A percentile compares a stretch with the other conserved stretches of the same genome.
Evolutionary conservation across 1,140 invertebrate species (phyloP).

Genomic region (Ruditapes philippinarum): DNA sequence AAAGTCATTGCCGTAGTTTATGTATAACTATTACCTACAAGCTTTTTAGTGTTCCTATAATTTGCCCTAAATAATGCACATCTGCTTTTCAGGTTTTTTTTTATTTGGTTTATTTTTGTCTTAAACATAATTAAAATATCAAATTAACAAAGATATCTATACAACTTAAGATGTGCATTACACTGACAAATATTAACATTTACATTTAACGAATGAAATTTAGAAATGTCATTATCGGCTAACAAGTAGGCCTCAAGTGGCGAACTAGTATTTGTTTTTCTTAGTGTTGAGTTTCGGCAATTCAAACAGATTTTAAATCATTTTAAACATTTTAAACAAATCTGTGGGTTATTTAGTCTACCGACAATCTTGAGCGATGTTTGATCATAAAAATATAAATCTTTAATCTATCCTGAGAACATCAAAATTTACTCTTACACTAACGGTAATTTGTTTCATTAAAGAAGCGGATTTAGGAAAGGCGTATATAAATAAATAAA

Average conservation of each 20-base stretch:
- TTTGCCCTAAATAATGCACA: background rate
- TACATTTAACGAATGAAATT: constrained; percentile 1
- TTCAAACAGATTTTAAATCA: constrained; percentile 42
- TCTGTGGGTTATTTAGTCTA: background rate
- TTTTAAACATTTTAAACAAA: constrained; percentile 33
- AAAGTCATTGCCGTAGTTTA: too few species aligned
- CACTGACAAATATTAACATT: constrained; percentile 22
- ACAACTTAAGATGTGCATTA: background rate
- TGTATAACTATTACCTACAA: too few species aligned
- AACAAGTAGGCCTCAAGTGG: constrained; percentile 22
- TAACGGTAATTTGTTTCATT: background rate
- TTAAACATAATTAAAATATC: background rate
- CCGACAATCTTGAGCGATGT: background rate
- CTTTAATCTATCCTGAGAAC: background rate
- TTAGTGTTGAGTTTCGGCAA: constrained; percentile 46
- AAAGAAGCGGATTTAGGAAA: background rate
- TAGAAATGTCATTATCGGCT: constrained; percentile 14
- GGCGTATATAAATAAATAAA: background rate
- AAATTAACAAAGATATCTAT: background rate
- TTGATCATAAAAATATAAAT: background rate
- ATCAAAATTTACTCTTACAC: background rate
- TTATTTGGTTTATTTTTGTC: background rate
- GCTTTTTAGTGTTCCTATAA: too few species aligned
- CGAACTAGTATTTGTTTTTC: constrained; percentile 54
- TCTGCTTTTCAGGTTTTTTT: background rate